Base-by-base conservation (phyloP, 2,888 invertebrate species). In the Acheta domesticus region DNA sequence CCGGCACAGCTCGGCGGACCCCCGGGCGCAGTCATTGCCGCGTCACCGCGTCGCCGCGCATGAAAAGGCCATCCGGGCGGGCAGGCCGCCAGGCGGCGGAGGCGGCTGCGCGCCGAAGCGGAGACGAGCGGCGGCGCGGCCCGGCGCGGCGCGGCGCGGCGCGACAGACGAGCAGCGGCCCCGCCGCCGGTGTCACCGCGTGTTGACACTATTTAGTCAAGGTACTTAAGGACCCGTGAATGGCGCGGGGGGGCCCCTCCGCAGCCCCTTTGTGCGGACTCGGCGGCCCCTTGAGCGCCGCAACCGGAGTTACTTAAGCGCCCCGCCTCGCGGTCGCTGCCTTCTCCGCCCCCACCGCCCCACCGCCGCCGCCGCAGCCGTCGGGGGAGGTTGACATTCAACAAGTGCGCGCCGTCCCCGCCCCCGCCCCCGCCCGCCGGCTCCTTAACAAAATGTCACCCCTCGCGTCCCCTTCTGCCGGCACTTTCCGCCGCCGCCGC, bases 381-480 rank as follows among this genome's bases (percentile, higher is more conserved):
- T 19, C 75, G n/a, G 49, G 21, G 75, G 78, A 49, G 80, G 81
- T 50, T 80, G 80, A 79, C 81, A 81, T 80, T 79, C 81, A 81
- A 81, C 81, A 81, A 81, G 81, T 81, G 81, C 79, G 73, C 48
- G 73, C 21, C 23, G 23, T 23, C 23, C 23, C 23, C 23, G 23
- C 23, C 23, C 23, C 23, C 23, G 23, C 23, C 23, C 23, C 23
- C 23, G 2, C 73, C 76, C 74, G 77, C n/a, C 48, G 23, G 14
- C 74, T 76, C 50, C 78, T 79, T 75, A 74, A 79, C 62, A 78
- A 79, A 80, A 81, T 81, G 81, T 81, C 81, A 81, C 74, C 80
- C 78, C 78, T 73, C 49, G 48, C 16, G 20, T 12, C 48, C 2
- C 76, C 49, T 74, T 74, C 79, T 48, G 12, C 48, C 14, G 62